A percentile compares a stretch with the other conserved stretches of the same genome.
phyloP scores from a whole-genome alignment of 2,888 invertebrate species.

The Venustoraphidia nigricollis region DNA sequence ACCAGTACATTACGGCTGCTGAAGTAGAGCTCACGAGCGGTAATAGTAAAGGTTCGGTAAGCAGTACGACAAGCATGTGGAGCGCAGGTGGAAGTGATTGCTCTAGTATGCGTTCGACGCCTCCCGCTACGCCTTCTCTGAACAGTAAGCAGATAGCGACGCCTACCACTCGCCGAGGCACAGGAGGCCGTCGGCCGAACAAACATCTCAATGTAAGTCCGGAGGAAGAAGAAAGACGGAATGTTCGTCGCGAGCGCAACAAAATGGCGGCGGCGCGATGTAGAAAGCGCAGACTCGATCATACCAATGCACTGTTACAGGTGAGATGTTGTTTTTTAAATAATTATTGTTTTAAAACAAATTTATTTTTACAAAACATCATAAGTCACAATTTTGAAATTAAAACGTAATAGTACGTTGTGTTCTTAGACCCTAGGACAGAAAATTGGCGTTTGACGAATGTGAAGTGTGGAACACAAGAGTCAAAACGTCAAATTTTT shows the following conservation, averaged over 20 bases:
- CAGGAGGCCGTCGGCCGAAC: conserved; percentile 70
- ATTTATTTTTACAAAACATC: too few relatives aligned
- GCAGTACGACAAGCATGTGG: conserved; percentile 3
- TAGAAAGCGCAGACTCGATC: conserved; percentile 88
- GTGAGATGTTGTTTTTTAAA: conserved; percentile 36
- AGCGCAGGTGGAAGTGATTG: conserved; percentile 16
- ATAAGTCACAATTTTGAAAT: too few relatives aligned
- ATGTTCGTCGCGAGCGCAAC: conserved; percentile 81
- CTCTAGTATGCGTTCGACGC: conserved; percentile 22
- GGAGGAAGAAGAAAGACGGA: conserved; percentile 84
- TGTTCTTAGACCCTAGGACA: too few relatives aligned
- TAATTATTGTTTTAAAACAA: too few relatives aligned
- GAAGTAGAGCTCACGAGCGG: conserved; percentile 14
- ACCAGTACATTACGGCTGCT: conserved; percentile 27
- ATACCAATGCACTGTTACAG: conserved; percentile 77
- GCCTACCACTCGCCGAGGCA: conserved; percentile 50
- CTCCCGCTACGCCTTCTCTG: conserved; percentile 17
- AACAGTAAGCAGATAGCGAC: conserved; percentile 11
- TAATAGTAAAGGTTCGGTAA: not conserved
- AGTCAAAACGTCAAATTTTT: too few relatives aligned
- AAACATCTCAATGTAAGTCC: conserved; percentile 65
- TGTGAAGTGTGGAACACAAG: too few relatives aligned
- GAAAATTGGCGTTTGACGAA: too few relatives aligned
- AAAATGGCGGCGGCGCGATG: conserved; percentile 96
- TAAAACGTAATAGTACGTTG: too few relatives aligned